Evolutionary conservation across 2,797 vertebrate species (phyloP).

Genomic region (Podargus strigoides): DNA sequence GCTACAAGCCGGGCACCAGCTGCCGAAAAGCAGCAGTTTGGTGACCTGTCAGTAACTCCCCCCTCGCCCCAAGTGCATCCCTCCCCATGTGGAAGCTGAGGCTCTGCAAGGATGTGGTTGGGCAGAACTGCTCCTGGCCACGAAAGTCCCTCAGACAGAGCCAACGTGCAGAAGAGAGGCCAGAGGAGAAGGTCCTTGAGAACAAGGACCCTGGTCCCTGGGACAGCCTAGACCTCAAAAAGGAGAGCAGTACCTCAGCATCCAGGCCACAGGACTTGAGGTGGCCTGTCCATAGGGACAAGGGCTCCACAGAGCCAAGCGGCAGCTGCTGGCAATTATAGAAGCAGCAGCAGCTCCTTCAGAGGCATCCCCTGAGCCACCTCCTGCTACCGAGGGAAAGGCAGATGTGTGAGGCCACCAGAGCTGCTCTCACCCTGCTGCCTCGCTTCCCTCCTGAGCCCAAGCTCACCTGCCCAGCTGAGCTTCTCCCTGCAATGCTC

Average conservation of each 20-base stretch:
- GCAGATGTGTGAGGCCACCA: neutral
- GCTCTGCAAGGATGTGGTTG: neutral
- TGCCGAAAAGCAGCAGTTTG: neutral
- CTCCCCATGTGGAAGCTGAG: neutral
- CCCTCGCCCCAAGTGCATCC: rapidly evolving
- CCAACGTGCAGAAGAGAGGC: rapidly evolving
- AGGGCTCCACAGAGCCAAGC: neutral
- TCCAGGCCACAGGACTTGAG: neutral
- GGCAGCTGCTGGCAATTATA: neutral
- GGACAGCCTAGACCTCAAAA: neutral
- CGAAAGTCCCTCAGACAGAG: neutral
- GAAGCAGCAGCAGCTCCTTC: neutral
- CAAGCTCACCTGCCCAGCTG: rapidly evolving
- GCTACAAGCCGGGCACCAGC: neutral
- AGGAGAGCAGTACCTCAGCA: neutral
- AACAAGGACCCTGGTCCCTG: neutral
- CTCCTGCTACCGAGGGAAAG: neutral
- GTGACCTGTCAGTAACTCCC: neutral
- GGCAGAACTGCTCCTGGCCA: neutral
- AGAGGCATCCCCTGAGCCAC: neutral
- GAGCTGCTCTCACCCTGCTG: neutral
- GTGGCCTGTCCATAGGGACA: rapidly evolving
- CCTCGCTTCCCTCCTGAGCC: neutral
- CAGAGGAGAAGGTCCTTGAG: neutral
- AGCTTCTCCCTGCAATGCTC: neutral